These are phyloP conservation scores for Meles meles DNA, from an alignment of 2,113 vertebrate genomes.

Conservation along the genomic window DNA sequence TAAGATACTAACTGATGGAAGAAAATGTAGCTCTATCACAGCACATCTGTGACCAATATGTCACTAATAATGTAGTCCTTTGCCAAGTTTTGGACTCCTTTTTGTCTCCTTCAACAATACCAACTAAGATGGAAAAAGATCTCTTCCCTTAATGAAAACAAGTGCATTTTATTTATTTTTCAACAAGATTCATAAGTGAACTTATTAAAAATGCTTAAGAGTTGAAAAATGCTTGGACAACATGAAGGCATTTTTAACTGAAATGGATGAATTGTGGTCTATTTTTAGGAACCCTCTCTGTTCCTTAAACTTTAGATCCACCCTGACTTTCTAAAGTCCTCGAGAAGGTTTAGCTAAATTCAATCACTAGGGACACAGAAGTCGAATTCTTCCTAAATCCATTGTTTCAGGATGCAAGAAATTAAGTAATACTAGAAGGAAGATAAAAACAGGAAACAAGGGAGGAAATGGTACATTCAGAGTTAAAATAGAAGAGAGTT, in stretches of 20 bases:
- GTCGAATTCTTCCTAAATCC: neutral
- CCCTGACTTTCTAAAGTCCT: neutral
- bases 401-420: neutral
- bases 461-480: neutral
- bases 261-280: slow-evolving; percentile 37
- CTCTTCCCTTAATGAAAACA: slow-evolving; percentile 66
- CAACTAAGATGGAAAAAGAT: slow-evolving; percentile 66
- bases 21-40: slow-evolving; percentile 55
- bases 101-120: slow-evolving; percentile 57
- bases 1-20: slow-evolving; percentile 42
- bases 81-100: slow-evolving; percentile 59
- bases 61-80: slow-evolving; percentile 54
- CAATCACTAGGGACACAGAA: neutral
- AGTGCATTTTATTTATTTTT: slow-evolving; percentile 68
- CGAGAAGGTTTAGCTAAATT: neutral
- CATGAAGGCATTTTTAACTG: slow-evolving; percentile 40
- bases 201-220: slow-evolving; percentile 47
- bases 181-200: slow-evolving; percentile 55
- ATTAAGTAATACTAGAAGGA: neutral
- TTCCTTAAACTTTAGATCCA: slow-evolving; percentile 42
- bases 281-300: slow-evolving; percentile 33
- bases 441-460: neutral
- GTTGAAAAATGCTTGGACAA: slow-evolving; percentile 56
- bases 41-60: slow-evolving; percentile 64
- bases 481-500: neutral